Conservation (phyloP, 2,797 vertebrate genomes). For the Natrix natrix region DNA sequence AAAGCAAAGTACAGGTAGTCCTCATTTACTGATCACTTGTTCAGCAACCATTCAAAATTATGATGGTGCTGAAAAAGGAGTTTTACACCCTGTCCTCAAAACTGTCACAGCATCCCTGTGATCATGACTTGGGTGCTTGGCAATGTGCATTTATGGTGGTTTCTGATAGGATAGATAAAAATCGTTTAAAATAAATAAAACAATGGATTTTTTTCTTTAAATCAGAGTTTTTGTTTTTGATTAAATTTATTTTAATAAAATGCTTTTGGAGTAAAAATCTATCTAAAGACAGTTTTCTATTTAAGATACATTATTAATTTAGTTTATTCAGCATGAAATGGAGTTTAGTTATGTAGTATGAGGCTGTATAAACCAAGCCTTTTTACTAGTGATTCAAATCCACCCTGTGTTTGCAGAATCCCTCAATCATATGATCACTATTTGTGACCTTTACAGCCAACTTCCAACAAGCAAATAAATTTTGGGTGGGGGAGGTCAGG, state of each 20-base stretch:
- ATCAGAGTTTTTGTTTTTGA: too few relatives aligned
- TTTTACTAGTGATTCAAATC: too few relatives aligned
- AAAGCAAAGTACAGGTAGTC: not conserved
- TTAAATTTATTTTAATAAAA: too few relatives aligned
- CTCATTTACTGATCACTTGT: not conserved
- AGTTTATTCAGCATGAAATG: too few relatives aligned
- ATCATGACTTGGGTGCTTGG: not conserved
- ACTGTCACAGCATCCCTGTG: not conserved
- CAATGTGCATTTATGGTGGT: not conserved
- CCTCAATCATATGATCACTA: not conserved
- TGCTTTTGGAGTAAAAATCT: too few relatives aligned
- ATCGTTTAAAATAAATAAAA: too few relatives aligned
- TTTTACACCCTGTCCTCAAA: not conserved
- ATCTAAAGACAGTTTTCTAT: too few relatives aligned
- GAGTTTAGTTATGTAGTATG: too few relatives aligned
- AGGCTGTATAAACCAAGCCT: too few relatives aligned
- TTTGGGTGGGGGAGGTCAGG: accelerated
- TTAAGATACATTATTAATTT: too few relatives aligned
- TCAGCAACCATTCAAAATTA: not conserved
- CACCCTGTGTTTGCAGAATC: not conserved
- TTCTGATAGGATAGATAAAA: too few relatives aligned
- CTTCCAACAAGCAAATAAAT: not conserved
- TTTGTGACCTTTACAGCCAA: not conserved
- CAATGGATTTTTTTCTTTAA: too few relatives aligned
- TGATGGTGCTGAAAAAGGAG: not conserved